These are phyloP conservation scores for Metopolophium dirhodum DNA, from an alignment of 1,140 invertebrate species.

Conservation along the genomic window DNA sequence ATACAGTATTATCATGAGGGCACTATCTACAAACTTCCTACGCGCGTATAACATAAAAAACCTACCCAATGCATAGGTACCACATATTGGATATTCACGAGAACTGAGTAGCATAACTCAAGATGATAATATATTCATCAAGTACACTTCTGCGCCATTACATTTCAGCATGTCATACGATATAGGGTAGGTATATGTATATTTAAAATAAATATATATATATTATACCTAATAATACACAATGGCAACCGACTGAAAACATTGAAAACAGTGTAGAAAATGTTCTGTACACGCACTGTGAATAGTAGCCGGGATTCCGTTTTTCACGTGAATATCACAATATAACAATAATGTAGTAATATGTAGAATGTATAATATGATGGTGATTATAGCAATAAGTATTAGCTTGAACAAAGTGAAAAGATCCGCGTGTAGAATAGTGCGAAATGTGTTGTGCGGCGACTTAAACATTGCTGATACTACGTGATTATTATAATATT, in stretches of 20 bases:
- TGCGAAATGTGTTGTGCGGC: background rate
- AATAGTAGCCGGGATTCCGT: background rate
- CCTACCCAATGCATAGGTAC: background rate
- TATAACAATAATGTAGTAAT: background rate
- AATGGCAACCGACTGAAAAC: background rate
- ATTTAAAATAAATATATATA: background rate
- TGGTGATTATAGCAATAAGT: background rate
- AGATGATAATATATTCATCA: background rate
- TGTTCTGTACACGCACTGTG: background rate
- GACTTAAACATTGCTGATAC: background rate
- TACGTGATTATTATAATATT: background rate
- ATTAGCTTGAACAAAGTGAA: background rate
- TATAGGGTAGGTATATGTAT: background rate
- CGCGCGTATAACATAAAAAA: background rate
- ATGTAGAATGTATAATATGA: background rate
- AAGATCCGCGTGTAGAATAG: background rate
- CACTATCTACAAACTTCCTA: background rate
- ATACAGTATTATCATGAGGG: background rate
- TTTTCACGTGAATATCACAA: background rate
- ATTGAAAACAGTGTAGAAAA: background rate
- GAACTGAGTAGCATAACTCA: background rate
- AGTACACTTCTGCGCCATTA: background rate
- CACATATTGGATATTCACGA: background rate
- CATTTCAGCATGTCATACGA: too few relatives aligned
- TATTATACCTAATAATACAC: background rate